Evolutionary conservation across 2,113 vertebrate genomes (phyloP).

Genomic region (Perca fluviatilis): DNA sequence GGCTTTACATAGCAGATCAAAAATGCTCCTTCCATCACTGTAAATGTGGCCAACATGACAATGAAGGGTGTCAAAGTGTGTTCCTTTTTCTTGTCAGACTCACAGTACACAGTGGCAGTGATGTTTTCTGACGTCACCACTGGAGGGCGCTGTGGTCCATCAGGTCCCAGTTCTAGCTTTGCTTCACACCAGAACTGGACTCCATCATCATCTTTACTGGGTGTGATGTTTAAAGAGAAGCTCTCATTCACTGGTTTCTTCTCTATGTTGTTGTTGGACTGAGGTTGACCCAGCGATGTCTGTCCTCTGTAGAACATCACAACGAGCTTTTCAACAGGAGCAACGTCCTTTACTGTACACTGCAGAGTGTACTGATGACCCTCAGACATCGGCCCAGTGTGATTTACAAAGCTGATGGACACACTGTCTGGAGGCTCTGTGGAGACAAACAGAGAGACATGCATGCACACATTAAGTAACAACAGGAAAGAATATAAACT

Average conservation of each 20-base stretch:
- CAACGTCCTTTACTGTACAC: slow-evolving; percentile 64
- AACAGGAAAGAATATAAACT: background rate
- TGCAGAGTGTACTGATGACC: slow-evolving; percentile 31
- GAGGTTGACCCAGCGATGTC: fast-evolving
- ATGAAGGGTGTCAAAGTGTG: background rate
- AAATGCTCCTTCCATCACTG: background rate
- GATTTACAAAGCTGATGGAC: slow-evolving; percentile 24
- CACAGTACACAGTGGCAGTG: slow-evolving; percentile 50
- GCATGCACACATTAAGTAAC: background rate
- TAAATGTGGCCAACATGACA: background rate
- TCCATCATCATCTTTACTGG: slow-evolving; percentile 39
- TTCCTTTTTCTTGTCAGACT: slow-evolving; percentile 26
- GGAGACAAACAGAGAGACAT: background rate
- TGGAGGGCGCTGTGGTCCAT: slow-evolving; percentile 4
- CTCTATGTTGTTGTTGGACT: fast-evolving
- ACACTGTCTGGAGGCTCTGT: slow-evolving; percentile 70
- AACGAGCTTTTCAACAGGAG: slow-evolving; percentile 39
- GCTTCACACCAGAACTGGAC: slow-evolving; percentile 52
- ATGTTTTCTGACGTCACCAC: slow-evolving; percentile 12
- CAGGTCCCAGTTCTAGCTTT: slow-evolving; percentile 53
- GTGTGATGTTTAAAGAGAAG: background rate
- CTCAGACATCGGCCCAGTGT: slow-evolving; percentile 42
- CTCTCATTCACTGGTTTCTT: background rate
- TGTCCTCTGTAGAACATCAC: slow-evolving; percentile 64
- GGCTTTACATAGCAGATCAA: background rate